A percentile compares a stretch with the other conserved stretches of the same genome.
These are phyloP conservation scores for Lutraria rhynchaena DNA, from an alignment of 1,140 invertebrate species.

Conservation along the genomic window DNA sequence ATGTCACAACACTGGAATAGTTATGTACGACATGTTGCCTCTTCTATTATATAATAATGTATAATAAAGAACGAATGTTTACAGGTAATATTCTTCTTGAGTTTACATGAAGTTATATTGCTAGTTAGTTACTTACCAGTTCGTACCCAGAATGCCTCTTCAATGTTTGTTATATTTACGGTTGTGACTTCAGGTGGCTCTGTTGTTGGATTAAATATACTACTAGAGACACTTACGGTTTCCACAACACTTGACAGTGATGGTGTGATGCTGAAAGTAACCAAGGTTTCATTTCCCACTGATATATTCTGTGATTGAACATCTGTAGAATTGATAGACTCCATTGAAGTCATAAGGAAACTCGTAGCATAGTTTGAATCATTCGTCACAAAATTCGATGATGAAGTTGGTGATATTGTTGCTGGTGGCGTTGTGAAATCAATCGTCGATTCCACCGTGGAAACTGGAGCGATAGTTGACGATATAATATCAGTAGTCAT, in stretches of 20 bases:
- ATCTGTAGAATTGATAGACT: too few species aligned
- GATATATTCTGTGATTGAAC: neutral
- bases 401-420: neutral
- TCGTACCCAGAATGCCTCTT: conserved; percentile 30
- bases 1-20: too few species aligned
- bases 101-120: too few species aligned
- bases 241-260: neutral
- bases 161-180: conserved; percentile 26
- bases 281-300: neutral
- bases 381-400: neutral
- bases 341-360: neutral
- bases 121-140: conserved; percentile 51
- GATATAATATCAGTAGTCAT: neutral
- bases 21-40: too few species aligned
- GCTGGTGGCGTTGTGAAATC: neutral
- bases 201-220: neutral
- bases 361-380: neutral
- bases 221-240: neutral
- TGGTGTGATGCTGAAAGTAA: neutral
- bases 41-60: too few species aligned
- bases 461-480: neutral
- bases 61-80: neutral
- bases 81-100: neutral
- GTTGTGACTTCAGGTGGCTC: conserved; percentile 4
- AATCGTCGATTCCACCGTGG: neutral